Conservation (phyloP, 2,113 vertebrate genomes). For the Ictalurus punctatus region DNA sequence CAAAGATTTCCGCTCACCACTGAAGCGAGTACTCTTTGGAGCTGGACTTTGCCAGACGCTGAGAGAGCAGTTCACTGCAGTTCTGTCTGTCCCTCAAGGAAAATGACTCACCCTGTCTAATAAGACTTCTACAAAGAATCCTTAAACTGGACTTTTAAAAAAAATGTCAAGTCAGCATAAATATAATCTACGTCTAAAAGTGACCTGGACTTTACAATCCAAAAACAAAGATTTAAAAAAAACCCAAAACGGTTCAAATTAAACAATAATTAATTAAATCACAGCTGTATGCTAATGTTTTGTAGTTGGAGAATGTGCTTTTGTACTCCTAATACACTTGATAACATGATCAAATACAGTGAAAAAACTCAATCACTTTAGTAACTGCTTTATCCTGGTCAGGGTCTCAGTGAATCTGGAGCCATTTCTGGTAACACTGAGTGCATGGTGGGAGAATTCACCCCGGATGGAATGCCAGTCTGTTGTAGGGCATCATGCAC, state of each 20-base stretch:
- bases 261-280: not conserved
- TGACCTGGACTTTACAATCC: not conserved
- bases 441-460: not conserved
- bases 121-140: not conserved
- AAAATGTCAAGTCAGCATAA: not conserved
- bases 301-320: not conserved
- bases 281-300: not conserved
- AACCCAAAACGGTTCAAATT: not conserved
- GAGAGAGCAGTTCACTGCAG: conserved; percentile 14
- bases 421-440: not conserved
- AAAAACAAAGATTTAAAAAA: not conserved
- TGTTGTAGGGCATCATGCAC: not conserved
- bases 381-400: no score
- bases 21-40: not conserved
- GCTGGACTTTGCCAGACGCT: not conserved
- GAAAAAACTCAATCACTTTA: not conserved
- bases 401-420: not conserved
- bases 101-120: not conserved
- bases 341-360: not conserved
- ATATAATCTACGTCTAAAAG: not conserved
- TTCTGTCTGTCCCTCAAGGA: not conserved
- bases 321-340: not conserved
- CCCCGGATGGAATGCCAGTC: not conserved
- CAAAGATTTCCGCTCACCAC: conserved; percentile 20
- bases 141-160: not conserved